These are phyloP conservation scores for Drosophila suzukii DNA, from an alignment of 1,140 invertebrate species.

Conservation along the genomic window DNA sequence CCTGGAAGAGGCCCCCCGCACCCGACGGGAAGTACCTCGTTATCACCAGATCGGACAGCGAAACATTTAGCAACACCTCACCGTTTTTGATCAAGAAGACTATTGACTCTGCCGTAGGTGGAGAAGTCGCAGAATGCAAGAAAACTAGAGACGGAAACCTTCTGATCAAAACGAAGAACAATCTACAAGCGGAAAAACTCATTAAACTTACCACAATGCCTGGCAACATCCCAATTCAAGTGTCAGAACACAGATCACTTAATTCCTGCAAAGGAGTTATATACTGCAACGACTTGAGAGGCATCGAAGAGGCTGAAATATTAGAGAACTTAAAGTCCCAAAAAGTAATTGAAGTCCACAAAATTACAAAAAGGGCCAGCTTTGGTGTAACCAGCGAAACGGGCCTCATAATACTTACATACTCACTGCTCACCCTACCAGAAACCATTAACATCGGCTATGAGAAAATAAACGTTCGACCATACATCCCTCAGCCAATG, in stretches of 20 bases:
- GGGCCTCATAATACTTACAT: slow-evolving; percentile 1
- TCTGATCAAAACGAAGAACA: neutral
- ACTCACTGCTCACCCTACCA: neutral
- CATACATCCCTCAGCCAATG: neutral
- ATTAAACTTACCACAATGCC: neutral
- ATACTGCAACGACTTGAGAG: slow-evolving; percentile 1
- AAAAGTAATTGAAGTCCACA: neutral
- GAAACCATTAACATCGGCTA: neutral
- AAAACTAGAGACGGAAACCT: neutral
- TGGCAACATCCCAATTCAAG: neutral
- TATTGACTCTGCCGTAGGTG: neutral
- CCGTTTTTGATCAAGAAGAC: neutral
- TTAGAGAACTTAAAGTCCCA: neutral
- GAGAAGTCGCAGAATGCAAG: neutral
- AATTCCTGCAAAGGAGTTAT: slow-evolving; percentile 2
- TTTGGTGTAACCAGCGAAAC: neutral
- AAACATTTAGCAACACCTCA: no score
- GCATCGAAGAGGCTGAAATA: slow-evolving; percentile 1
- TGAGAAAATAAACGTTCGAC: neutral
- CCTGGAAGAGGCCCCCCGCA: no score
- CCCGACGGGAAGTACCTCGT: no score
- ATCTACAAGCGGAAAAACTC: neutral
- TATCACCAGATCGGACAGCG: no score
- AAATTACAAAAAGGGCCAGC: neutral
- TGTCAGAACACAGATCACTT: neutral